A percentile compares a stretch with the other conserved stretches of the same genome.
phyloP scores from a whole-genome alignment of 2,888 invertebrate species.

The Siphonodentalium dalli region DNA sequence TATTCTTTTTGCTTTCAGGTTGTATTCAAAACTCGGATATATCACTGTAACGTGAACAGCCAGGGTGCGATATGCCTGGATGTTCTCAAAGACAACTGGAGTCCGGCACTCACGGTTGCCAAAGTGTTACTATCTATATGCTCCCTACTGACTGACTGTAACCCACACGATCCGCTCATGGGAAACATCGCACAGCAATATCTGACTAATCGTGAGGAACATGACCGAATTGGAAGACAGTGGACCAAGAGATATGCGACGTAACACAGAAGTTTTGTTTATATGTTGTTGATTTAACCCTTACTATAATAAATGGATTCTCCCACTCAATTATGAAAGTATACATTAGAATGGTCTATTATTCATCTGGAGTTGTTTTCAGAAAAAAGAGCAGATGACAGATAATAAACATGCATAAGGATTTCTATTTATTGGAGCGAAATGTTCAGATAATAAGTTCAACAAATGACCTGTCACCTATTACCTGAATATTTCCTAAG shows the following conservation, averaged over 20 bases:
- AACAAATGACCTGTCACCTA: no score
- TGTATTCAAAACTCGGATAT: slow-evolving; percentile 92
- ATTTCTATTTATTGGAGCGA: no score
- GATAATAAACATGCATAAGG: no score
- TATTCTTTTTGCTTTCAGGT: slow-evolving; percentile 57
- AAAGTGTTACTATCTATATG: slow-evolving; percentile 97
- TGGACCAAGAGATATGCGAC: slow-evolving; percentile 98
- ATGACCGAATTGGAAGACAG: slow-evolving; percentile 95
- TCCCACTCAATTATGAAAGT: no score
- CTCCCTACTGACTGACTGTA: slow-evolving; percentile 96
- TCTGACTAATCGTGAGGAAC: slow-evolving; percentile 95
- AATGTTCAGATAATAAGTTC: no score
- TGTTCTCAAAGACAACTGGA: slow-evolving; percentile 98
- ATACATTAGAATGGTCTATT: no score
- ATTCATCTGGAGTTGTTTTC: no score
- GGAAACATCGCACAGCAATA: slow-evolving; percentile 98
- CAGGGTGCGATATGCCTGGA: slow-evolving; percentile 98
- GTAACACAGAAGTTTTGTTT: no score
- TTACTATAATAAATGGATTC: no score
- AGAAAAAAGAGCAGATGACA: no score
- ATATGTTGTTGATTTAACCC: no score
- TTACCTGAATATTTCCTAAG: no score
- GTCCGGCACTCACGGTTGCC: slow-evolving; percentile 95
- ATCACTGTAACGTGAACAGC: slow-evolving; percentile 99
- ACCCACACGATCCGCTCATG: slow-evolving; percentile 98